Evolutionary conservation across 2,113 vertebrate genomes (phyloP).

Genomic region (Mola mola): DNA sequence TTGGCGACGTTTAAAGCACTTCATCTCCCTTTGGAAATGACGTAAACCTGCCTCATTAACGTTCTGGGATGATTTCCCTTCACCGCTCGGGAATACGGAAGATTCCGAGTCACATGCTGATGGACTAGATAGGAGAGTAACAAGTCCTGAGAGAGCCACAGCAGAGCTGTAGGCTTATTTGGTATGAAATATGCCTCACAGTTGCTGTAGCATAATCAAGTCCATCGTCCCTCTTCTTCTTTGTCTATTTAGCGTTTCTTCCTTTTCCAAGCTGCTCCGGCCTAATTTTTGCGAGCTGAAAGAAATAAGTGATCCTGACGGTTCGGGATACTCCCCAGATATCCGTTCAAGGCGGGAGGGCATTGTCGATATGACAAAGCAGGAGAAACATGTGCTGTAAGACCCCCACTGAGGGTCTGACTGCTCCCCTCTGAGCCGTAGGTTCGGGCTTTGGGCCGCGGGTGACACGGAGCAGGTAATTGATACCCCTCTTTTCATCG

Average conservation of each 20-base stretch:
- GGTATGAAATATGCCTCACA: neutral
- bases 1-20: neutral
- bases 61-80: slow-evolving; percentile 18
- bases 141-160: slow-evolving; percentile 27
- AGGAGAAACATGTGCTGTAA: slow-evolving; percentile 25
- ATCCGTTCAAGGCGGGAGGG: slow-evolving; percentile 37
- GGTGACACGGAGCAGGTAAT: slow-evolving; percentile 47
- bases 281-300: slow-evolving; percentile 29
- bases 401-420: slow-evolving; percentile 2
- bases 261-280: neutral
- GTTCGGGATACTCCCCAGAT: slow-evolving; percentile 33
- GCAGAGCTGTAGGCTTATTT: neutral
- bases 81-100: neutral
- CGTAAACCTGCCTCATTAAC: slow-evolving; percentile 49
- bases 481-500: slow-evolving; percentile 56
- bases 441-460: slow-evolving; percentile 22
- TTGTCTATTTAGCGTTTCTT: slow-evolving; percentile 11
- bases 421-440: slow-evolving; percentile 13
- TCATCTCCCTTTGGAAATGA: slow-evolving; percentile 26
- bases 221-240: neutral
- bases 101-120: slow-evolving; percentile 7
- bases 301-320: slow-evolving; percentile 44
- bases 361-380: slow-evolving; percentile 49
- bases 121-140: slow-evolving; percentile 6
- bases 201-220: neutral